These are phyloP conservation scores for Parazoanthus atlanticus DNA, from an alignment of 92 coral and sea anemone species.

Conservation along the genomic window DNA sequence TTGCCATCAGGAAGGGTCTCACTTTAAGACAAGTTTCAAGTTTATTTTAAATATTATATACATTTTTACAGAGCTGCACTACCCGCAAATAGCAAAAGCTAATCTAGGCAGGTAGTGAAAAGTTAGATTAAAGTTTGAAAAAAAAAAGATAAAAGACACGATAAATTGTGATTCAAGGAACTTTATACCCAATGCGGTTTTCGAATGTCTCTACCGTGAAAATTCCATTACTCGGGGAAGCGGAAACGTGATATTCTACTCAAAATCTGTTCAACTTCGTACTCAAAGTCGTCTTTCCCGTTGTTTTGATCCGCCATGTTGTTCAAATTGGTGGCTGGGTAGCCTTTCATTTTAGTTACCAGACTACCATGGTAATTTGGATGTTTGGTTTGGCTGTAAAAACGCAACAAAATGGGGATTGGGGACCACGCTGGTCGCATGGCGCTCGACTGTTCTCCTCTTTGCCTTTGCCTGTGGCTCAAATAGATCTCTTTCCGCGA, in stretches of 20 bases:
- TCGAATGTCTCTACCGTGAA: neutral
- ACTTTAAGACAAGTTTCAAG: constrained; percentile 26
- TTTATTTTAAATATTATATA: too few relatives aligned
- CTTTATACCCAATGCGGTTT: neutral
- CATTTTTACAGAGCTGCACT: too few relatives aligned
- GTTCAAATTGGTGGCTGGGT: neutral
- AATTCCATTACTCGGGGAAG: neutral
- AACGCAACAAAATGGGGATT: neutral
- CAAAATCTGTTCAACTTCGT: neutral
- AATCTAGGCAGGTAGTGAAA: too few relatives aligned
- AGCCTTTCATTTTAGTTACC: neutral
- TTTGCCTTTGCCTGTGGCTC: too few relatives aligned
- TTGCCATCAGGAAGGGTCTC: neutral
- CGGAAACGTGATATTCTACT: neutral
- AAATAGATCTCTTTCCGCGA: neutral
- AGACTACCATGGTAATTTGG: neutral
- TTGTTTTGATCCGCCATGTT: constrained; percentile 11
- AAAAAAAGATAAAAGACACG: too few relatives aligned
- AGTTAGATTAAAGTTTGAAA: too few relatives aligned
- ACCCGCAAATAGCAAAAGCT: too few relatives aligned
- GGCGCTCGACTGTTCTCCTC: too few relatives aligned
- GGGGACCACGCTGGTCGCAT: neutral
- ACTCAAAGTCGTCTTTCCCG: neutral
- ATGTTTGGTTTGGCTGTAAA: neutral
- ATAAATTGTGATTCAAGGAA: neutral